A percentile compares a stretch with the other conserved stretches of the same genome.
phyloP scores from a whole-genome alignment of 1,140 invertebrate species.

The Ceratoteleas bidentatus region DNA sequence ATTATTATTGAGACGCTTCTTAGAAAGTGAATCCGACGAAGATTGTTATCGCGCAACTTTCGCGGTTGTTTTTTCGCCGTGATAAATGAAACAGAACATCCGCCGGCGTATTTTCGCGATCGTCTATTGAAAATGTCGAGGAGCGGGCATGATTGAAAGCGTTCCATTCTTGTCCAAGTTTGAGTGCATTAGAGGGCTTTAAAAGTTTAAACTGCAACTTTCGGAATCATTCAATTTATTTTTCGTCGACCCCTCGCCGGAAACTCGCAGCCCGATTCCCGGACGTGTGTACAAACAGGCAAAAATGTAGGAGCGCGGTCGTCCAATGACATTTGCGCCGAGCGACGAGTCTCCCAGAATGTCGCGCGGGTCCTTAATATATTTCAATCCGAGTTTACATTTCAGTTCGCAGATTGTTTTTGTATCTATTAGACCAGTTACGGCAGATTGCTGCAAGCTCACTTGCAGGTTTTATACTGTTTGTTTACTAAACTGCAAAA shows the following conservation, averaged over 20 bases:
- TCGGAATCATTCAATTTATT: conserved; percentile 44
- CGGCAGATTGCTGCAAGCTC: no score
- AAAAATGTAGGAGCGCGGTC: conserved; percentile 22
- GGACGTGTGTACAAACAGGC: conserved; percentile 1
- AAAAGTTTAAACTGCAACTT: conserved; percentile 49
- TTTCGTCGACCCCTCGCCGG: conserved; percentile 1
- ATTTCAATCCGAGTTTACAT: background rate
- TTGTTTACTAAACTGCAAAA: no score
- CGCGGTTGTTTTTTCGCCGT: conserved; percentile 11
- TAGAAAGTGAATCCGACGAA: conserved; percentile 22
- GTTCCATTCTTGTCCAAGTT: conserved; percentile 37
- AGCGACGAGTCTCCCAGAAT: background rate
- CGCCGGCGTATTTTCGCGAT: conserved; percentile 25
- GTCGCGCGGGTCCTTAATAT: background rate
- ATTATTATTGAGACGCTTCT: conserved; percentile 13
- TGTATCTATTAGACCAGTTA: no score
- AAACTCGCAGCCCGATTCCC: conserved; percentile 21
- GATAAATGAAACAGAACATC: conserved; percentile 48
- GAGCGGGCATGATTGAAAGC: conserved; percentile 34
- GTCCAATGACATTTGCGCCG: conserved; percentile 7
- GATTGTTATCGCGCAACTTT: conserved; percentile 31
- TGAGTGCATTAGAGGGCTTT: conserved; percentile 40
- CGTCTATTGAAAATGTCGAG: conserved; percentile 40
- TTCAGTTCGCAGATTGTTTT: no score
- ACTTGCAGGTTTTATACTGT: no score